phyloP scores from a whole-genome alignment of 2,888 invertebrate species.

The Agriopis marginaria region DNA sequence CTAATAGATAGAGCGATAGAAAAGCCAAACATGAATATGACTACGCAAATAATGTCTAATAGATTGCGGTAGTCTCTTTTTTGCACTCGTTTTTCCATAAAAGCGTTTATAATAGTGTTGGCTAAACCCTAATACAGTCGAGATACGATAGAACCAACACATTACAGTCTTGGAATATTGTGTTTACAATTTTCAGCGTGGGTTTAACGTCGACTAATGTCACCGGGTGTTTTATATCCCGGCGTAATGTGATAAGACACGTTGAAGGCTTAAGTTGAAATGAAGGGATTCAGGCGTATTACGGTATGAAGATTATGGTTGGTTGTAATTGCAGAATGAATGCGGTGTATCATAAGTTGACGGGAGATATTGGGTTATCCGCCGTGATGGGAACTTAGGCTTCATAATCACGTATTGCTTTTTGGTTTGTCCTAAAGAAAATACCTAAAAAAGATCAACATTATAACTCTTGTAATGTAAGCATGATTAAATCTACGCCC shows the following conservation, averaged over 20 bases:
- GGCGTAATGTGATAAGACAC: slow-evolving; percentile 44
- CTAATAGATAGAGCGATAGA: neutral
- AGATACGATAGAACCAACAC: slow-evolving; percentile 26
- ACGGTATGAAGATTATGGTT: slow-evolving; percentile 23
- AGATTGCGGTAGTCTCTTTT: neutral
- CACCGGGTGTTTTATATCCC: slow-evolving; percentile 43
- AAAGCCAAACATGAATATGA: neutral
- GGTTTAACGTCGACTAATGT: slow-evolving; percentile 40
- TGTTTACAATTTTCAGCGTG: slow-evolving; percentile 42
- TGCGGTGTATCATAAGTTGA: slow-evolving; percentile 26
- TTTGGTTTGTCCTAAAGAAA: neutral
- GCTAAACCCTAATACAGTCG: slow-evolving; percentile 7
- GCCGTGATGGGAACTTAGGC: slow-evolving; percentile 4
- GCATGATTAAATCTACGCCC: neutral
- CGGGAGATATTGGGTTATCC: slow-evolving; percentile 18
- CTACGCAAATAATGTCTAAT: neutral
- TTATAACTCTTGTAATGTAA: neutral
- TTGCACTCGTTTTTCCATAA: neutral
- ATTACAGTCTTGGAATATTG: slow-evolving; percentile 30
- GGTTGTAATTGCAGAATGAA: slow-evolving; percentile 28
- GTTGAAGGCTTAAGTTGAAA: slow-evolving; percentile 42
- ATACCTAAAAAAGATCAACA: neutral
- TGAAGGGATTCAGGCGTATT: slow-evolving; percentile 40
- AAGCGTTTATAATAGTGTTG: slow-evolving; percentile 12
- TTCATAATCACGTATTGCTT: slow-evolving; percentile 1